Base-by-base conservation (phyloP, 2,797 vertebrate species). In the Clarias laeviceps region DNA sequence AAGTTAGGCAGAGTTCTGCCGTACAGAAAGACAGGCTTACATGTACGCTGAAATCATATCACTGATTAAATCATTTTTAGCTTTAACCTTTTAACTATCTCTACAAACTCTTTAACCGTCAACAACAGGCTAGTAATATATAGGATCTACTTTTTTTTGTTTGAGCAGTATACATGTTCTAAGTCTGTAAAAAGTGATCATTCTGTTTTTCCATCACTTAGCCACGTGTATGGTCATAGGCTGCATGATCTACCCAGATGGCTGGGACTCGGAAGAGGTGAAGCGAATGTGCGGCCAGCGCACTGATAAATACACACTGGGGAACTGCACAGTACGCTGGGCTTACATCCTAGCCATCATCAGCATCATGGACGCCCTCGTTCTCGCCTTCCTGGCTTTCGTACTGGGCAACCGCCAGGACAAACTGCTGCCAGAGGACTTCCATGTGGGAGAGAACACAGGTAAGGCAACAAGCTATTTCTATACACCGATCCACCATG, bases 261-360 rank as follows among this genome's bases (percentile, higher is more conserved):
- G 98, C 45, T 99, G 98, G 98, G 98, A 99, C 92, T 98, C 98
- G 0, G 94, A 94, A 0, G 96, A 97, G 93, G 98, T 99, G 90
- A 96, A 93, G 90, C 93, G 97, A 22, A 96, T 99, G 97, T 99
- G 98, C 0, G 98, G 98, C 29, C 97, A 98, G 92, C 96, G 96
- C 81, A 97, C 98, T 0, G 98, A 98, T 91, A 99, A 99, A 85
- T 99, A 99, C 94, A 96, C 97, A 0, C 93, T 99, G 92, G 98
- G 98, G 0, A 97, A 97, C 91, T 99, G 98, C 93, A 98, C 97
- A 0, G 96, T 99, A 91, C 98, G 98, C 93, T 99, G 98, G 98
- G 98, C 98, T 0, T 99, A 98, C 94, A 98, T 99, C 95, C 95
- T 99, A 88, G 98, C 98, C 91, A 98, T 99, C 93, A 98, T 99